A percentile compares a stretch with the other conserved stretches of the same genome.
phyloP scores from a whole-genome alignment of 1,140 invertebrate genomes.

The Nasonia giraulti region DNA sequence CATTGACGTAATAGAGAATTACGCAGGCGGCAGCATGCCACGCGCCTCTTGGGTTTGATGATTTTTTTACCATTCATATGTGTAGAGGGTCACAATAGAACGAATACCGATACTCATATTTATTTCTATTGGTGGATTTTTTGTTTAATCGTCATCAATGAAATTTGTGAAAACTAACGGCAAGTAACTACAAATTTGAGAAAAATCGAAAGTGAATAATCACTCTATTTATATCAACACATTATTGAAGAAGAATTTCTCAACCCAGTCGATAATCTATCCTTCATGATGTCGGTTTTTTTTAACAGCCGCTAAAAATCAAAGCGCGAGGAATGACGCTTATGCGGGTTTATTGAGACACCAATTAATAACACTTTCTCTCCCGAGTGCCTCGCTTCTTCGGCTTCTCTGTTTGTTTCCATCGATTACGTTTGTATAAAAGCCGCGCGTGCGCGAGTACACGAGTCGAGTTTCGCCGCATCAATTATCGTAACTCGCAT shows the following conservation, averaged over 20 bases:
- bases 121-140: too few relatives aligned
- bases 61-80: not conserved
- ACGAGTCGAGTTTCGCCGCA: conserved; percentile 11
- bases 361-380: conserved; percentile 48
- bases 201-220: too few relatives aligned
- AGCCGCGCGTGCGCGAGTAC: not conserved
- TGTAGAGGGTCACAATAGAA: too few relatives aligned
- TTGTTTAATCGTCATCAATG: not conserved
- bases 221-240: too few relatives aligned
- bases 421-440: not conserved
- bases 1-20: not conserved
- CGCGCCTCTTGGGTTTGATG: not conserved
- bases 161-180: not conserved
- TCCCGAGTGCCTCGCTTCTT: not conserved
- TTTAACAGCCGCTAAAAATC: not conserved
- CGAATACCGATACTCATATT: too few relatives aligned
- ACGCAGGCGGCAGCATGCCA: not conserved
- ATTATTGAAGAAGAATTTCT: too few relatives aligned
- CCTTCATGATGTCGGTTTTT: not conserved
- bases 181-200: too few relatives aligned
- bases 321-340: not conserved
- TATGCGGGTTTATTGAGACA: conserved; percentile 1
- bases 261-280: not conserved
- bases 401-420: not conserved
- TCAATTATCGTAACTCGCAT: conserved; percentile 29